phyloP scores from a whole-genome alignment of 2,113 vertebrate genomes.

The Herpetotheres cachinnans region DNA sequence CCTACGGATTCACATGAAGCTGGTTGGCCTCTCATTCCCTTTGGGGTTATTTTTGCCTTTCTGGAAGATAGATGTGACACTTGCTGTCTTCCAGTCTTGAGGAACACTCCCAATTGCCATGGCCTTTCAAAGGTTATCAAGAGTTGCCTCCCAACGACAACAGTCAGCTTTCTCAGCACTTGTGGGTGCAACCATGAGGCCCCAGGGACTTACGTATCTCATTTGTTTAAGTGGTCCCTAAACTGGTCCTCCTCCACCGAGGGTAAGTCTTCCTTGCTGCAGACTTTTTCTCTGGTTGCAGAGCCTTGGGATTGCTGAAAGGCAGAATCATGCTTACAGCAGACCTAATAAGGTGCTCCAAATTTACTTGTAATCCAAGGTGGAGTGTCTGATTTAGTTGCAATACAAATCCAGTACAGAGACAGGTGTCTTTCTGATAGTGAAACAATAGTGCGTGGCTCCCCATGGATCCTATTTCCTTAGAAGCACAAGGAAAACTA shows the following conservation, averaged over 20 bases:
- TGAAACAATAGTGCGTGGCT: neutral
- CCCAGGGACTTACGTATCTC: no score
- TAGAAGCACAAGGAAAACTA: neutral
- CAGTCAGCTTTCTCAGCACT: neutral
- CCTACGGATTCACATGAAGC: neutral
- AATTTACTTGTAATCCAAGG: neutral
- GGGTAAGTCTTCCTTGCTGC: neutral
- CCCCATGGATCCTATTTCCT: neutral
- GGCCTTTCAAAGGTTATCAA: neutral
- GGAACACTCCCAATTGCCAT: neutral
- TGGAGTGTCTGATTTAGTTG: neutral
- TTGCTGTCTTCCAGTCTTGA: neutral
- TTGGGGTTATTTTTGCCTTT: neutral
- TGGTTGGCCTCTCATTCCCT: neutral
- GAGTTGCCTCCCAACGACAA: neutral
- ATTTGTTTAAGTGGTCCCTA: neutral
- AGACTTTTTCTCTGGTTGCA: neutral
- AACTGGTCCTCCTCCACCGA: neutral
- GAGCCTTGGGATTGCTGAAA: neutral
- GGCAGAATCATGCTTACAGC: neutral
- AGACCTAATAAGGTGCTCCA: neutral
- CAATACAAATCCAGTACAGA: neutral
- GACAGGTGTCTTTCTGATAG: neutral
- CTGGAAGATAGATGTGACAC: neutral
- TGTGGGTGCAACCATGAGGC: neutral